These are phyloP conservation scores for Nemurella pictetii DNA, from an alignment of 2,888 invertebrate species.

Conservation along the genomic window DNA sequence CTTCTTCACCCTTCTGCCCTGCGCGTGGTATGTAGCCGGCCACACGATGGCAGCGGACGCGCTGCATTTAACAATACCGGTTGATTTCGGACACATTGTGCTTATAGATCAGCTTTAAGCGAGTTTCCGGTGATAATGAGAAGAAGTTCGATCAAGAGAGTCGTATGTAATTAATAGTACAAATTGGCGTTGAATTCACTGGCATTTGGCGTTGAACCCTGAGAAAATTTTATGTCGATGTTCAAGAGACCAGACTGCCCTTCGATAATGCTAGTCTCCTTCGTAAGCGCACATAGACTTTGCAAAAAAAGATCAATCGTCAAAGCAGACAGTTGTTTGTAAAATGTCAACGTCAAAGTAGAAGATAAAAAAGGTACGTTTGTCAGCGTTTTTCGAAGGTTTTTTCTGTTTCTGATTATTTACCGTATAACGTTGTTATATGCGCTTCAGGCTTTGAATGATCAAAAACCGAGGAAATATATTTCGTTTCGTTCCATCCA, in stretches of 20 bases:
- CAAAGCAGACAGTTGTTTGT: neutral
- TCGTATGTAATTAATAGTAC: neutral
- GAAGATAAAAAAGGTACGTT: neutral
- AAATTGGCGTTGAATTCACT: neutral
- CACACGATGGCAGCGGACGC: too few species aligned
- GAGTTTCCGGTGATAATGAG: too few species aligned
- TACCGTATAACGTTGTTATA: neutral
- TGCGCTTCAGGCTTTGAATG: neutral
- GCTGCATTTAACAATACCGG: neutral
- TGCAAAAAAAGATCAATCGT: too few species aligned
- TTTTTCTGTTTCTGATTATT: neutral
- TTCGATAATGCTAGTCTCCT: too few species aligned
- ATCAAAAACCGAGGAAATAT: neutral
- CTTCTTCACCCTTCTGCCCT: neutral
- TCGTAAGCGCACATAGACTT: too few species aligned
- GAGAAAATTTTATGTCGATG: too few species aligned
- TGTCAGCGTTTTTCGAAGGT: neutral
- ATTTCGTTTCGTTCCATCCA: neutral
- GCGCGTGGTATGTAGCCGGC: too few species aligned
- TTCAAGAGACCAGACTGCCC: too few species aligned
- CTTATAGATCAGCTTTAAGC: too few species aligned
- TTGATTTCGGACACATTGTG: neutral
- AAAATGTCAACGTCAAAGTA: neutral
- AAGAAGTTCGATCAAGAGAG: too few species aligned
- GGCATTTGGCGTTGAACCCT: too few species aligned